phyloP scores from a whole-genome alignment of 2,797 vertebrate species.

The Lutjanus argentimaculatus region DNA sequence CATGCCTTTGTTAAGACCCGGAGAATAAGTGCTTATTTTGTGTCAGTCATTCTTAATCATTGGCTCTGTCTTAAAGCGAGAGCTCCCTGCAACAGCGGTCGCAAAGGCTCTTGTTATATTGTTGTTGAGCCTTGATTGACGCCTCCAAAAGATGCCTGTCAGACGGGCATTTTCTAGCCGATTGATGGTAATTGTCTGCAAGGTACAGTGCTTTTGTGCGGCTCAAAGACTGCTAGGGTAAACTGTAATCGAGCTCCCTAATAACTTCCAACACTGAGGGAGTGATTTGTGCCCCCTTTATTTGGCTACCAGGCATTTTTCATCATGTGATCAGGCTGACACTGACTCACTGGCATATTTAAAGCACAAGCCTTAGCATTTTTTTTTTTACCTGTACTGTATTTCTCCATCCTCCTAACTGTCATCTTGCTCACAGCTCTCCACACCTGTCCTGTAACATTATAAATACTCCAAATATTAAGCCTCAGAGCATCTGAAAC shows the following conservation, averaged over 20 bases:
- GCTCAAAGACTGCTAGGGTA: slow-evolving; percentile 25
- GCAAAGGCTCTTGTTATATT: slow-evolving; percentile 59
- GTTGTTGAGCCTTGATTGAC: slow-evolving; percentile 64
- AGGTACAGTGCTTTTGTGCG: slow-evolving; percentile 27
- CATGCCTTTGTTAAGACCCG: slow-evolving; percentile 44
- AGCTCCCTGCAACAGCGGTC: slow-evolving; percentile 28
- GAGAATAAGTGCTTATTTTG: slow-evolving; percentile 52
- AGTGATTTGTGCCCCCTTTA: slow-evolving; percentile 25
- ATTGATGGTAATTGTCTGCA: slow-evolving; percentile 51
- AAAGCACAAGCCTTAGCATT: background rate
- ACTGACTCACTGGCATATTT: slow-evolving; percentile 27
- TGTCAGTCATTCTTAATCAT: slow-evolving; percentile 71
- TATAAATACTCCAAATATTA: background rate
- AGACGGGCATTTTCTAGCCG: slow-evolving; percentile 30
- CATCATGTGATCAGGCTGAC: slow-evolving; percentile 25
- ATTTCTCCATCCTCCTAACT: background rate
- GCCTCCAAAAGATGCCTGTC: slow-evolving; percentile 56
- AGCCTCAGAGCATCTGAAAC: background rate
- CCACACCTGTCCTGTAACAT: background rate
- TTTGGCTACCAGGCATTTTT: slow-evolving; percentile 31
- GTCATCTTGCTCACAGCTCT: background rate
- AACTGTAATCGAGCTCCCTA: slow-evolving; percentile 49
- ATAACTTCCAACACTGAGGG: slow-evolving; percentile 19
- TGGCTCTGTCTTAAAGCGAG: slow-evolving; percentile 51
- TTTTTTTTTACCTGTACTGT: background rate